phyloP scores from a whole-genome alignment of 2,113 vertebrate species.

The Etheostoma cragini region DNA sequence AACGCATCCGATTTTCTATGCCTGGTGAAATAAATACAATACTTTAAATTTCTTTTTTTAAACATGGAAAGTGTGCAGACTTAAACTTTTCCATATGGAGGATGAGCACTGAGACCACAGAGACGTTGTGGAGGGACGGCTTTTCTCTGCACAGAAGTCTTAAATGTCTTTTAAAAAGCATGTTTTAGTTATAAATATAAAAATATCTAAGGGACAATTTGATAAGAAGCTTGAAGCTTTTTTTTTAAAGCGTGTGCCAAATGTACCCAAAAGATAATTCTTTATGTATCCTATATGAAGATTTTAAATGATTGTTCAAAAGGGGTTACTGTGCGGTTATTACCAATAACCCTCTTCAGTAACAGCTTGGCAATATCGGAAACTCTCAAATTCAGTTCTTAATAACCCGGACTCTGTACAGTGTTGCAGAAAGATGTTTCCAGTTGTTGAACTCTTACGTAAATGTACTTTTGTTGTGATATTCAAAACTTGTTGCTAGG shows the following conservation, averaged over 20 bases:
- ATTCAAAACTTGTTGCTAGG: conserved; percentile 18
- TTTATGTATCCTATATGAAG: background rate
- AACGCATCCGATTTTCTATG: background rate
- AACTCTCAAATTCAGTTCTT: background rate
- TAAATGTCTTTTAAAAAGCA: background rate
- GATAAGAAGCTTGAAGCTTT: conserved; percentile 15
- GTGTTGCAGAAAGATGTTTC: conserved; percentile 17
- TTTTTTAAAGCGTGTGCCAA: background rate
- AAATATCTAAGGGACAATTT: background rate
- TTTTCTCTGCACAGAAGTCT: conserved; percentile 3
- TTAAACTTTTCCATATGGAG: background rate
- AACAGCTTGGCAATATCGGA: conserved; percentile 1
- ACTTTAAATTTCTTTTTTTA: background rate
- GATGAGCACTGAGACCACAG: background rate
- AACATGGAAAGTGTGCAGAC: conserved; percentile 8
- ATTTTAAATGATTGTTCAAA: background rate
- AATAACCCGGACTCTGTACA: background rate
- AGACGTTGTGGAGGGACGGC: background rate
- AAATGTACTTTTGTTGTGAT: conserved; percentile 28
- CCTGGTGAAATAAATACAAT: conserved; percentile 1
- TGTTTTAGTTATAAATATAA: background rate
- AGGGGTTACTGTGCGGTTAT: background rate
- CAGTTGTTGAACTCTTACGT: conserved; percentile 41
- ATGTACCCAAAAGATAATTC: background rate
- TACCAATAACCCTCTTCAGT: background rate